Conservation (phyloP, 2,888 invertebrate genomes). For the Machimus atricapillus region DNA sequence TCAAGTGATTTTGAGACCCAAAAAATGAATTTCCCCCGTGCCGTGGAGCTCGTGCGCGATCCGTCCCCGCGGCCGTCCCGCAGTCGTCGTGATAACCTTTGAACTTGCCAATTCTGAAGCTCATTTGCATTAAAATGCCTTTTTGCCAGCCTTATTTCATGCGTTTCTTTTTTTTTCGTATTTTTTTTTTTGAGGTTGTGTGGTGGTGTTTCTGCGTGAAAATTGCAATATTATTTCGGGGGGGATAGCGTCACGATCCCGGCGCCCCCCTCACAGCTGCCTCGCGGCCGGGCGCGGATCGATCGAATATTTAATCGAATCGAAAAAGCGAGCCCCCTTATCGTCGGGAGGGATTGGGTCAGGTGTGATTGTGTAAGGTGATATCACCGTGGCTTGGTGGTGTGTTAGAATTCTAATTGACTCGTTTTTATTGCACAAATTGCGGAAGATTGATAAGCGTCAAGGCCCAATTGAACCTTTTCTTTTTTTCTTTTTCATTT, state of each 20-base stretch:
- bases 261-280: neutral
- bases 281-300: neutral
- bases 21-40: too few relatives aligned
- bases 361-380: neutral
- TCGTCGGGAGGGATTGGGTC: neutral
- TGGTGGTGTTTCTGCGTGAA: neutral
- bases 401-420: neutral
- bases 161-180: too few relatives aligned
- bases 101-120: neutral
- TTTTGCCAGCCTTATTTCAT: neutral
- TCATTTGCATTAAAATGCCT: neutral
- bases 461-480: neutral
- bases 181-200: neutral
- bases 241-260: neutral
- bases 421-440: neutral
- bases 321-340: neutral
- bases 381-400: neutral
- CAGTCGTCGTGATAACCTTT: neutral
- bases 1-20: neutral
- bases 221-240: neutral
- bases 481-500: neutral
- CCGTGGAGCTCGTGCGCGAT: neutral
- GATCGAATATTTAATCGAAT: neutral
- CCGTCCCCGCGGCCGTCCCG: neutral
- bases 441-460: neutral